These are phyloP conservation scores for Dipodomys ordii DNA, from an alignment of 2,113 vertebrate species.

Conservation along the genomic window DNA sequence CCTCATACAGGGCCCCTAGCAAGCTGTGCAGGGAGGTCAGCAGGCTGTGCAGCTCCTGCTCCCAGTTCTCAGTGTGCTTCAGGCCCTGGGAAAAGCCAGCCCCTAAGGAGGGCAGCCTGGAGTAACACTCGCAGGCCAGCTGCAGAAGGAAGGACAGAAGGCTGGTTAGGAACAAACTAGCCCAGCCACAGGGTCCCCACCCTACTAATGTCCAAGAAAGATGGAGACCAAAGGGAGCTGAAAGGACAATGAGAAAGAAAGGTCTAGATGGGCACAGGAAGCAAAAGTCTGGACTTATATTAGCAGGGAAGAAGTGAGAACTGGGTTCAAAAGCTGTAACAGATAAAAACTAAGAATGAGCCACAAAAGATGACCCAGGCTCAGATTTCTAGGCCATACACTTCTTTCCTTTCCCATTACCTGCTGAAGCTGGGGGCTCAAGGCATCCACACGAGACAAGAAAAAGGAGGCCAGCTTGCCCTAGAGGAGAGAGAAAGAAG, in stretches of 20 bases:
- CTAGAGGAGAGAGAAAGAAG: slow-evolving; percentile 76
- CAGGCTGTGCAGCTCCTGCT: slow-evolving; percentile 92
- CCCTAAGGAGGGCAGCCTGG: slow-evolving; percentile 90
- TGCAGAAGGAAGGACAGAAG: slow-evolving; percentile 66
- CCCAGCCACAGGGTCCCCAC: not conserved
- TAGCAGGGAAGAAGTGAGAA: not conserved
- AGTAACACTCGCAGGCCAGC: slow-evolving; percentile 94
- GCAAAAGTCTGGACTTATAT: not conserved
- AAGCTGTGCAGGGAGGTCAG: slow-evolving; percentile 90
- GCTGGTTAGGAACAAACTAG: not conserved
- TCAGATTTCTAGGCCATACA: not conserved
- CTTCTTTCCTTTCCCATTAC: slow-evolving; percentile 75
- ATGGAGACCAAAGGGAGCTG: not conserved
- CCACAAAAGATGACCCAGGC: not conserved
- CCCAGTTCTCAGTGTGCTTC: slow-evolving; percentile 91
- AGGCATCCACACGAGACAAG: slow-evolving; percentile 90
- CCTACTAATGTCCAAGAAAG: not conserved
- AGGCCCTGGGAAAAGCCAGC: slow-evolving; percentile 91
- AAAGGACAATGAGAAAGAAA: not conserved
- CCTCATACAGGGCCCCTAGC: slow-evolving; percentile 90
- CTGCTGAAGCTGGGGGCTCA: slow-evolving; percentile 90
- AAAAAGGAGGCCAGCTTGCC: slow-evolving; percentile 93
- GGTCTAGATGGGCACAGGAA: not conserved
- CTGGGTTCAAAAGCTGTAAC: not conserved
- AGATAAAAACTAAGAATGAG: not conserved